These are phyloP conservation scores for Mnemiopsis leidyi DNA, from an alignment of 37 sponge, comb jelly and placozoan genomes.

Conservation along the genomic window DNA sequence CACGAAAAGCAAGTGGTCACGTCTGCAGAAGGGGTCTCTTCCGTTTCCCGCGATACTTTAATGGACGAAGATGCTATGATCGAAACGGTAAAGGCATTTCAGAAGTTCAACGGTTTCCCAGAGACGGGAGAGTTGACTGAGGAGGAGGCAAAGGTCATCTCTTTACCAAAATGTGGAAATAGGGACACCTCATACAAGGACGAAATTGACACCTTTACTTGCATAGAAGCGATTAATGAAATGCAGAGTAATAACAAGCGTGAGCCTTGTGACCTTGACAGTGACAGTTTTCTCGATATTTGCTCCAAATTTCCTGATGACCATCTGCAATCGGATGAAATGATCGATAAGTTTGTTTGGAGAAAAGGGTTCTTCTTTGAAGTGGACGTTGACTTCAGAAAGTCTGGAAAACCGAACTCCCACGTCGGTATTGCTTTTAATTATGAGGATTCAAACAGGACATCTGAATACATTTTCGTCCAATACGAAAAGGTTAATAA, in stretches of 20 bases:
- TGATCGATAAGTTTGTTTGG: not conserved
- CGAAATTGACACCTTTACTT: not conserved
- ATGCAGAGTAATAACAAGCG: not conserved
- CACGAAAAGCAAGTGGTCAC: not conserved
- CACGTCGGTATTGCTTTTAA: constrained; percentile 9
- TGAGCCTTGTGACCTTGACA: not conserved
- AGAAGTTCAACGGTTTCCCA: not conserved
- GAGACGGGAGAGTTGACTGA: constrained; percentile 28
- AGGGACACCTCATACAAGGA: not conserved
- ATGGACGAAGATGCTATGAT: constrained; percentile 29
- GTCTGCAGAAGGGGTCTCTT: not conserved
- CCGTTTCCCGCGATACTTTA: not conserved
- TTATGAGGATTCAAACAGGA: not conserved
- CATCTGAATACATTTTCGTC: not conserved
- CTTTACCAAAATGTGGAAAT: not conserved
- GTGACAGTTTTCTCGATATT: not conserved
- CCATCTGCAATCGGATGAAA: not conserved
- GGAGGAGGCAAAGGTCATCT: not conserved
- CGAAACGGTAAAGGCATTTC: constrained; percentile 6
- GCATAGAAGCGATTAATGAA: not conserved
- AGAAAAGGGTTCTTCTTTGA: not conserved
- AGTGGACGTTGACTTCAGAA: not conserved
- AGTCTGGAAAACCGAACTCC: not conserved
- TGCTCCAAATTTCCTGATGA: not conserved
- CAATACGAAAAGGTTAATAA: not conserved